Percentiles rank a stretch among this genome's conserved stretches.
Evolutionary conservation across 2,888 invertebrate species (phyloP).

Genomic region (Drosophila merina): DNA sequence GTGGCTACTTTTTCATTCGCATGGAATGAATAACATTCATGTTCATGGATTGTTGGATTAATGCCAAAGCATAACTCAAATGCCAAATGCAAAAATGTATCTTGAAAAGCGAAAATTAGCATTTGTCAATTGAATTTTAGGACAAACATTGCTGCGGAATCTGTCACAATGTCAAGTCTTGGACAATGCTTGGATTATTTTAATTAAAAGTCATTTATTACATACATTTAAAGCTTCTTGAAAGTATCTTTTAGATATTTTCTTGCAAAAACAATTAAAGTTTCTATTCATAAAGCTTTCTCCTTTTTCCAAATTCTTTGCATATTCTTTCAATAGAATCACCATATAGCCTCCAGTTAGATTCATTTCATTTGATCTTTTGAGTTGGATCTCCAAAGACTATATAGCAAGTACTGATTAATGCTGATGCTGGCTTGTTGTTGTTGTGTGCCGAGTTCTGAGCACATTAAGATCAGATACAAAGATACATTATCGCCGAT

Average conservation of each 20-base stretch:
- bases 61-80: slow-evolving; percentile 53
- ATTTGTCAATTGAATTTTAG: slow-evolving; percentile 9
- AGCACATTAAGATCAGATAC: slow-evolving; percentile 81
- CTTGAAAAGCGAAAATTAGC: slow-evolving; percentile 31
- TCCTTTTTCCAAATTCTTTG: slow-evolving; percentile 15
- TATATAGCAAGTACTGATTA: slow-evolving; percentile 33
- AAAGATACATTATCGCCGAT: slow-evolving; percentile 76
- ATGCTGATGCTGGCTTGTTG: slow-evolving; percentile 18
- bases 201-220: not conserved
- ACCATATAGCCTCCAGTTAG: slow-evolving; percentile 22
- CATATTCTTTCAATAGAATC: slow-evolving; percentile 29
- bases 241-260: not conserved
- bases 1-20: slow-evolving; percentile 59
- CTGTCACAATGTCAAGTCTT: not conserved
- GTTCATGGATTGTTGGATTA: slow-evolving; percentile 57
- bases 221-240: too few relatives aligned
- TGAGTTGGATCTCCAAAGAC: slow-evolving; percentile 12
- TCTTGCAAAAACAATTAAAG: not conserved
- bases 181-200: not conserved
- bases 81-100: slow-evolving; percentile 36
- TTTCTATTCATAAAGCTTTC: slow-evolving; percentile 19
- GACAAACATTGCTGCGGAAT: not conserved
- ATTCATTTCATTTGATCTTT: slow-evolving; percentile 34
- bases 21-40: slow-evolving; percentile 58
- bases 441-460: slow-evolving; percentile 31